These are phyloP conservation scores for Acanthaster planci DNA, from an alignment of 35 echinoderm and acorn worm genomes.

Conservation along the genomic window DNA sequence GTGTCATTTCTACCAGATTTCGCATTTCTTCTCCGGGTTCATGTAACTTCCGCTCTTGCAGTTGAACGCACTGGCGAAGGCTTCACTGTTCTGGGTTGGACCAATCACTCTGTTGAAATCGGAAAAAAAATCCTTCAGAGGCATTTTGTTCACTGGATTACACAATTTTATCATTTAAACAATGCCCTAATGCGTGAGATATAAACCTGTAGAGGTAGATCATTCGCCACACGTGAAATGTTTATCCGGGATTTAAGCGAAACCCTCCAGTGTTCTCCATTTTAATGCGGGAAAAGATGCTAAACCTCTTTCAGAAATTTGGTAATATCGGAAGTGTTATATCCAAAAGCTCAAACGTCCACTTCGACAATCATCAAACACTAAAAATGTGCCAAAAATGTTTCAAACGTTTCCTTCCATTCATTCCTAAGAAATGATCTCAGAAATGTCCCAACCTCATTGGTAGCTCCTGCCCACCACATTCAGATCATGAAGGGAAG, in stretches of 20 bases:
- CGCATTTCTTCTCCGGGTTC: neutral
- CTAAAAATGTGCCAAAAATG: too few species aligned
- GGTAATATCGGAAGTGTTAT: too few species aligned
- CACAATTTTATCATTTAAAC: neutral
- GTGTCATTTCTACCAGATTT: neutral
- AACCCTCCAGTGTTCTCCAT: neutral
- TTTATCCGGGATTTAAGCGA: neutral
- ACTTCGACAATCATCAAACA: too few species aligned
- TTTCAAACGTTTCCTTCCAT: too few species aligned
- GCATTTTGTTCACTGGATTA: neutral
- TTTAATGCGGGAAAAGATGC: too few species aligned
- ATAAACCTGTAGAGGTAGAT: neutral
- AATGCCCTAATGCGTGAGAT: neutral
- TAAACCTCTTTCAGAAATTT: too few species aligned
- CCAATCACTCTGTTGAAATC: constrained; percentile 11
- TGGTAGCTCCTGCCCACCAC: too few species aligned
- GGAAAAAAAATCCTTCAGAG: neutral
- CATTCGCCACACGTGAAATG: neutral
- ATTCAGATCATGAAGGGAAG: too few species aligned
- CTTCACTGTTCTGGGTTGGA: neutral
- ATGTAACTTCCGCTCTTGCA: neutral
- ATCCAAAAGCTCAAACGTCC: too few species aligned
- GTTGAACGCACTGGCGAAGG: neutral
- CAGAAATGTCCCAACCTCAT: too few species aligned
- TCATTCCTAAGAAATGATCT: too few species aligned